phyloP scores from a whole-genome alignment of 1,140 invertebrate genomes.

The Sitophilus oryzae region DNA sequence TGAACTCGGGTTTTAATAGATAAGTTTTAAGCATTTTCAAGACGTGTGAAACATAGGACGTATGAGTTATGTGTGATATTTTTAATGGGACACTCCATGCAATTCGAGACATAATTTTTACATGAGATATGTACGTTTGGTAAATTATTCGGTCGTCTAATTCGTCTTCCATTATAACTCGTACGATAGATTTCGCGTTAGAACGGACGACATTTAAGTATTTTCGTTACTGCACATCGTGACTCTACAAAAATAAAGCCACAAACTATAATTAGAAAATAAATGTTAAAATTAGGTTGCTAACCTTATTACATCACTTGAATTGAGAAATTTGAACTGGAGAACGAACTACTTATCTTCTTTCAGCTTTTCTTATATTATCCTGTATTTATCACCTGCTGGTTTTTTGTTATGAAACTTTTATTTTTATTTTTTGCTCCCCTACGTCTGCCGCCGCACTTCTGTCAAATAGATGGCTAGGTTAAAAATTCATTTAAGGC shows the following conservation, averaged over 20 bases:
- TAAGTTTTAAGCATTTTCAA: constrained; percentile 68
- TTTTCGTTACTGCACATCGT: constrained; percentile 23
- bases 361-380: constrained; percentile 2
- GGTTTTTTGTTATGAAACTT: constrained; percentile 12
- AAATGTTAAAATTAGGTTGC: constrained; percentile 11
- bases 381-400: background rate
- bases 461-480: background rate
- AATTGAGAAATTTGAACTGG: background rate
- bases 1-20: constrained; percentile 68
- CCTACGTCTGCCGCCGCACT: background rate
- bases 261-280: constrained; percentile 29
- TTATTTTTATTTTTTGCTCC: constrained; percentile 3
- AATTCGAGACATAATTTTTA: constrained; percentile 75
- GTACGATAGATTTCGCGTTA: constrained; percentile 14
- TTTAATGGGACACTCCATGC: constrained; percentile 65
- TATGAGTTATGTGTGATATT: constrained; percentile 46
- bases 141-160: constrained; percentile 78
- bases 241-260: constrained; percentile 30
- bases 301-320: constrained; percentile 16
- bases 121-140: constrained; percentile 75
- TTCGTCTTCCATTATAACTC: constrained; percentile 72
- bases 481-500: too few relatives aligned
- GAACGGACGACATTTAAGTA: constrained; percentile 22
- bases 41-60: constrained; percentile 59
- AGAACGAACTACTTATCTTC: background rate